Percentiles rank a stretch among this genome's conserved stretches.
These are phyloP conservation scores for Sarcophaga variegata DNA, from an alignment of 2,888 invertebrate genomes.

Conservation along the genomic window DNA sequence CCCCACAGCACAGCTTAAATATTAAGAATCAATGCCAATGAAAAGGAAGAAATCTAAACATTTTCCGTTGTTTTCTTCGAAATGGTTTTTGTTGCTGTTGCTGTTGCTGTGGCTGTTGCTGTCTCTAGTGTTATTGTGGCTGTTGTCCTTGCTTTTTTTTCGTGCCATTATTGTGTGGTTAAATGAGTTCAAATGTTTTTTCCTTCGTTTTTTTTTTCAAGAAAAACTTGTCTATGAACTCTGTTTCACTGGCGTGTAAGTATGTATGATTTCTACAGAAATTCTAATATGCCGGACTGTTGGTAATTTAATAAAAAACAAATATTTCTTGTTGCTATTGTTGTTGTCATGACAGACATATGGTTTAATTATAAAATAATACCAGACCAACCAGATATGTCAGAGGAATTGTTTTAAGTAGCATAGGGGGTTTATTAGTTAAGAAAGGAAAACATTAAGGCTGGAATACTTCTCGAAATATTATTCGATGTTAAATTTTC, in stretches of 20 bases:
- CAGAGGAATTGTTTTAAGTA: neutral
- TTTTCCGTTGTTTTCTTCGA: slow-evolving; percentile 7
- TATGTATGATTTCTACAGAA: neutral
- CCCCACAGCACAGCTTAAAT: slow-evolving; percentile 33
- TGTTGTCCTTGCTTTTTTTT: neutral
- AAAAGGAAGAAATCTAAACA: slow-evolving; percentile 22
- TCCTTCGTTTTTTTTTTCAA: neutral
- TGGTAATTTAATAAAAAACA: neutral
- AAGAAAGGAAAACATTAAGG: neutral
- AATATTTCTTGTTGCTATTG: neutral
- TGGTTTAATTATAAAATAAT: neutral
- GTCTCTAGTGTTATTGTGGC: neutral
- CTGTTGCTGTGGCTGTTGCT: neutral
- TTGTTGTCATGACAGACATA: neutral
- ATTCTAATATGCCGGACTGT: neutral
- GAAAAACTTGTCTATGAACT: slow-evolving; percentile 13
- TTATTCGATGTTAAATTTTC: too few relatives aligned
- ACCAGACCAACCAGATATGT: neutral
- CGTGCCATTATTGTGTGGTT: neutral
- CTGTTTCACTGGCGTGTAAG: neutral
- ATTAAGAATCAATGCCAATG: slow-evolving; percentile 34
- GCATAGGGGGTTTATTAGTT: too few relatives aligned
- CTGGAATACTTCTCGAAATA: too few relatives aligned
- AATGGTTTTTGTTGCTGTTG: neutral
- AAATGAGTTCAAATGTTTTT: slow-evolving; percentile 15